Evolutionary conservation across 2,888 invertebrate species (phyloP).

Genomic region (Nycteola revayana): DNA sequence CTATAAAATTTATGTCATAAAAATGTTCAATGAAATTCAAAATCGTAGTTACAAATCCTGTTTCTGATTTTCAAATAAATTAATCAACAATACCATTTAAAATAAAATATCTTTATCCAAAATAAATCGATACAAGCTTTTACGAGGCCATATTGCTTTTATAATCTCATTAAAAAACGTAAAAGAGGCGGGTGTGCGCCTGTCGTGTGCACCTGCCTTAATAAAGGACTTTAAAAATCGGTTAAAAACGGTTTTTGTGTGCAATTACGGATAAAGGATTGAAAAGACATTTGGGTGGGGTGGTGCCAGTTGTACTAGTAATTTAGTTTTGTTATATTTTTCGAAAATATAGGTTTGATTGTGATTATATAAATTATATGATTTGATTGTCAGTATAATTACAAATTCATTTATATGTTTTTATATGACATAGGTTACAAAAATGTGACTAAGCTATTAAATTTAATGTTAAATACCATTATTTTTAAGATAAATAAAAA

Average conservation of each 20-base stretch:
- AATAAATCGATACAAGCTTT: constrained; percentile 34
- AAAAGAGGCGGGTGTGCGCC: constrained; percentile 39
- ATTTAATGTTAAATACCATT: too few species aligned
- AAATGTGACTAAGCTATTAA: too few species aligned
- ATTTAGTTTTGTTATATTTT: too few species aligned
- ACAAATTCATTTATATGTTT: too few species aligned
- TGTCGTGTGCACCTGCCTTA: constrained; percentile 47
- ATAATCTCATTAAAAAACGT: constrained; percentile 63
- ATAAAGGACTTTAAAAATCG: constrained; percentile 41
- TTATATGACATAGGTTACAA: too few species aligned
- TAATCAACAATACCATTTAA: constrained; percentile 11
- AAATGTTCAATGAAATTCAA: too few species aligned
- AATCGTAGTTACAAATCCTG: constrained; percentile 9
- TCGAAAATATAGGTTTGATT: too few species aligned
- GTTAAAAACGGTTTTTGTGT: constrained; percentile 40
- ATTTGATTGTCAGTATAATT: too few species aligned
- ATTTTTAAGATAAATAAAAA: too few species aligned
- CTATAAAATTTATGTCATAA: too few species aligned
- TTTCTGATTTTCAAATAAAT: constrained; percentile 1
- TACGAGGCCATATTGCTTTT: constrained; percentile 64
- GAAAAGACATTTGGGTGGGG: constrained; percentile 27
- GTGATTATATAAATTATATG: too few species aligned
- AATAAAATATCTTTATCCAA: constrained; percentile 28
- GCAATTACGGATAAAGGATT: constrained; percentile 29
- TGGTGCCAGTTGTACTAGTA: too few species aligned